Base-by-base conservation (phyloP, 1,140 invertebrate species). In the Apis dorsata region DNA sequence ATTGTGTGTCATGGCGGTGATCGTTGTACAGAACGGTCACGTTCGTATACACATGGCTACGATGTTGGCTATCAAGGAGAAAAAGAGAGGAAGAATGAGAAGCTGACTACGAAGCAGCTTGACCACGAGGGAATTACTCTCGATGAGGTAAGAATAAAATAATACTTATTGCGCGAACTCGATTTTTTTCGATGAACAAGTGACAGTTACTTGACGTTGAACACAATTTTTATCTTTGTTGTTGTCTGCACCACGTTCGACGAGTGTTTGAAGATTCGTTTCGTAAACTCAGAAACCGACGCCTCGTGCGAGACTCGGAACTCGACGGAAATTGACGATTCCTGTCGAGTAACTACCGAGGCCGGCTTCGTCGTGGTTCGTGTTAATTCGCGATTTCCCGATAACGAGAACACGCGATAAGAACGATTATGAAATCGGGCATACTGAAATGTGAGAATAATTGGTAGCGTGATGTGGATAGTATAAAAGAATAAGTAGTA, bases 81-180 rank as follows among this genome's bases (percentile, higher is more conserved):
- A 88, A 15, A 92, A 90, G 72, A 90, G 82, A 71, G 89, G 85
- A 55, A 91, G 84, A 84, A 87, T 89, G 88, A 88, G 91, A 81
- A 92, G 92, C 83, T 93, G 92, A 92, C 89, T 90, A 85, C 62
- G 81, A 70, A 76, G 70, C 57, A 85, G 86, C 70, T 60, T 84
- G 74, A 84, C 86, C 57, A 80, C 85, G 1, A 85, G 85, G 85
- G 88, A 88, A 83, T n/a, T 84, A 73, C 82, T 80, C 68, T 84
- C 89, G 70, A 92, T 92, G 91, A 88, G 90, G 92, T 93, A 77
- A 91, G 90, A 87, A 28, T 68, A 17, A 28, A 51, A 34, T 15
- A 65, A 44, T 19, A 65, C n/a, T 7, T 60, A 19, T 8, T 24
- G n/a, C 57, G 24, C 24, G 17, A 44, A 17, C 34, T 34, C n/a